Base-by-base conservation (phyloP, 2,888 invertebrate species). In the Candidula unifasciata region DNA sequence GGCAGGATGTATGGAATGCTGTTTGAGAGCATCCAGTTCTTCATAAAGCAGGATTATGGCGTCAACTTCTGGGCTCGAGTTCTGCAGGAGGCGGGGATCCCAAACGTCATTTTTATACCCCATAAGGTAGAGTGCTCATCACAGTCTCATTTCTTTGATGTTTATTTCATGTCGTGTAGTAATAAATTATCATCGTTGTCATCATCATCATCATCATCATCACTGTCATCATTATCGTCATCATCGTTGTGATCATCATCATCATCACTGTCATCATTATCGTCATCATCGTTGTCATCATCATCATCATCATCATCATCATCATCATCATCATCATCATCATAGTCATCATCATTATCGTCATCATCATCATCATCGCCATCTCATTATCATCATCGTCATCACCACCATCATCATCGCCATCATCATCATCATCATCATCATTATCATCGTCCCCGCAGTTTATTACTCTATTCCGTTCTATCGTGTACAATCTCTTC, bases 41-140 rank as follows among this genome's bases (percentile, higher is more conserved):
- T 96, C 94, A 97, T 99, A 92, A 96, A 97, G 87, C 96, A 96
- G 91, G 96, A 96, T 33, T 98, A 98, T 94, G 98, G 98, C 0
- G 97, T 98, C 93, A 97, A 97, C 86, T 96, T 96, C 91, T 99
- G 99, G 99, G 97, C 97, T 91, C 96, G 97, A 92, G 97, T 98
- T 86, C 94, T 98, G 86, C 95, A 96, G 85, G 96, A 96, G 91
- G 97, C 97, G 0, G 96, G 96, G 18, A 96, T 98, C 35, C 97
- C 97, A 89, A 96, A 97, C 89, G 96, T 97, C 18, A 96, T 97
- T 84, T 95, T 95, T 89, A 82, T 82, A 91, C 92, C 80, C 93
- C 94, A 96, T 98, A 98, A 94, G 97, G 97, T 93, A 97, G 97
- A 35, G 24, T 18, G 24, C 24, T 33, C 21, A 37, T 69, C 2